These are phyloP conservation scores for Brachionus calyciflorus DNA, from an alignment of 1,140 invertebrate genomes.

Conservation along the genomic window DNA sequence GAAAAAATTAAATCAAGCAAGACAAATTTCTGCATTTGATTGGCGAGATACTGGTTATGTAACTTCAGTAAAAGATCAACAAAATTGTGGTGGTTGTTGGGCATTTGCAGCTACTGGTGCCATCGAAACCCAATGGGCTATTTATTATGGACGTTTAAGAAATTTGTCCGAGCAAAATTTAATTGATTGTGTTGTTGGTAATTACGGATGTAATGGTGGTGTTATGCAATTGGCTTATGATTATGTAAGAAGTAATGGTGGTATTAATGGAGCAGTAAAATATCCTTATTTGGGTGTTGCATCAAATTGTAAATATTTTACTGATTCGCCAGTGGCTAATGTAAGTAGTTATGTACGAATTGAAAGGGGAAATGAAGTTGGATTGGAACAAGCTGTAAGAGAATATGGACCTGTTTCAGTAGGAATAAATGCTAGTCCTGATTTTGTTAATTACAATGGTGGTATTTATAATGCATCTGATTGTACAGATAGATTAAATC, in stretches of 20 bases:
- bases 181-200: constrained; percentile 39
- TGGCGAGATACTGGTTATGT: constrained; percentile 83
- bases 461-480: neutral
- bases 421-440: neutral
- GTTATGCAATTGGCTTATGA: constrained; percentile 53
- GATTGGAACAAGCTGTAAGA: neutral
- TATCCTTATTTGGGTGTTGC: neutral
- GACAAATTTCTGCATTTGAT: constrained; percentile 62
- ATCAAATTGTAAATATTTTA: neutral
- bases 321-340: neutral
- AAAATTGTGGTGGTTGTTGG: constrained; percentile 58
- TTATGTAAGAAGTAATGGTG: constrained; percentile 65
- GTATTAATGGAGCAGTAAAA: neutral
- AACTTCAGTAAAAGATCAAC: constrained; percentile 66
- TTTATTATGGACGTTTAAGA: neutral
- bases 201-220: constrained; percentile 29
- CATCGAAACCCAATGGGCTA: constrained; percentile 1
- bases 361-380: neutral
- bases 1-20: neutral
- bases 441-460: constrained; percentile 23
- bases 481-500: constrained; percentile 26
- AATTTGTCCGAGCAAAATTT: constrained; percentile 40
- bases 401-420: constrained; percentile 15
- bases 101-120: constrained; percentile 52
- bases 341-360: neutral